Base-by-base conservation (phyloP, 2,888 invertebrate species). In the Anthrax anthrax region DNA sequence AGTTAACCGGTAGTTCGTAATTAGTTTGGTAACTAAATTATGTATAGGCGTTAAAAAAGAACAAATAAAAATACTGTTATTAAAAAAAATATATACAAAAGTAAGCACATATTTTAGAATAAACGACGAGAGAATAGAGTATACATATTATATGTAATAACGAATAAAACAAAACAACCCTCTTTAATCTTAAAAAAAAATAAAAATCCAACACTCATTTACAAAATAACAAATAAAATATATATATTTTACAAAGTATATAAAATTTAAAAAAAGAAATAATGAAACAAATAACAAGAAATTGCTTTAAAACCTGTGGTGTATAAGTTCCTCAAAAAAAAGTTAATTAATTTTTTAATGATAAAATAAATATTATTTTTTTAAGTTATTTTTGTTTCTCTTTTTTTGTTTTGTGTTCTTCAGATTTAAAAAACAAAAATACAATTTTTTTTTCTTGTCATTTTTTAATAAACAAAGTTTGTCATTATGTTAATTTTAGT, bases 291-390 rank as follows among this genome's bases (percentile, higher is more conserved):
- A 32, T n/a, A 42, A 13, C 23, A 23, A 23, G 8, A 43, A 19
- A 19, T 19, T 43, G 37, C 37, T 23, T 36, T 29, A 37, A 29
- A 29, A 59, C 59, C 60, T 61, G 58, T 61, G 62, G 61, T 62
- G 58, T 60, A 60, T 57, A 62, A 64, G 64, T 64, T 64, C 63
- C 64, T 64, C 58, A 55, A 59, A 55, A 55, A 52, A 53, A 54
- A 23, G 4, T 6, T 23, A 23, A n/a, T n/a, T n/a, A n/a, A n/a
- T 53, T 55, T 46, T 45, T 53, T 50, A 50, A 37, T 23, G 4
- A 27, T 17, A 43, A 37, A 23, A 37, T 16, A 19, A 43, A 37
- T n/a, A 17, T 17, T 29, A 12, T 38, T 27, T 14, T 12, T 29
- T 27, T 34, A 39, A 44, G 13, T 18, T 39, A 29, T 18, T 34